Evolutionary conservation across 2,888 invertebrate species (phyloP), one percentile per base, ranked within the genome.

Genomic region (Candidula unifasciata): DNA sequence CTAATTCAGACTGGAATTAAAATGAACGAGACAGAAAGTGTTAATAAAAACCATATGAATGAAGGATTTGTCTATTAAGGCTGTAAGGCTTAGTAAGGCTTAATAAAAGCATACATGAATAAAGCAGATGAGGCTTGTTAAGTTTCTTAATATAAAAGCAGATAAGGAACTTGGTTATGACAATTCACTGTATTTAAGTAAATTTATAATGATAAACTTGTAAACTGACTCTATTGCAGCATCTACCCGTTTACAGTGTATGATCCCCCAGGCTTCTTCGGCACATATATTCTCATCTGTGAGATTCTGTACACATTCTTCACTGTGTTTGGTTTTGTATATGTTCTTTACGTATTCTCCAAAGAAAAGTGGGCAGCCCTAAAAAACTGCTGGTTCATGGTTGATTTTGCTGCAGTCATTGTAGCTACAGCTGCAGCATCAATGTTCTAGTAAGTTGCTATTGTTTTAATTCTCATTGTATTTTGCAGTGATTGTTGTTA

Each of bases 341-440:
- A 86, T 37, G 82, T 87, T 18, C 37, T 88, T 2, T 86, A 85
- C 44, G 85, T 86, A 54, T 37, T 91, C 21, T 83, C n/a, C 27
- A 87, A 86, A 13, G 85, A 89, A 77, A 87, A 86, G n/a, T 35
- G 37, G 52, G 69, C 76, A 8, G 94, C 92, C 85, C 93, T 94
- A 86, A 87, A 86, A 18, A 89, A 91, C 76, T 92, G 93, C 85
- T 94, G 94, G 94, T 93, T 92, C 85, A 88, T 92, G 44, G 89
- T 93, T 13, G 94, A 94, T 82, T 85, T 93, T 57, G 76, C 90
- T 3, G 92, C 93, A 35, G 87, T 94, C n/a, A 30, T 92, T 16
- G 88, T 93, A 85, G 91, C 92, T 2, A 90, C 91, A 18, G 90
- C 93, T 16, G 79, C 88, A 27, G 86, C 88, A 27, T 90, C 37